Conservation (phyloP, 1,140 invertebrate species). For the Aporrectodea caliginosa region DNA sequence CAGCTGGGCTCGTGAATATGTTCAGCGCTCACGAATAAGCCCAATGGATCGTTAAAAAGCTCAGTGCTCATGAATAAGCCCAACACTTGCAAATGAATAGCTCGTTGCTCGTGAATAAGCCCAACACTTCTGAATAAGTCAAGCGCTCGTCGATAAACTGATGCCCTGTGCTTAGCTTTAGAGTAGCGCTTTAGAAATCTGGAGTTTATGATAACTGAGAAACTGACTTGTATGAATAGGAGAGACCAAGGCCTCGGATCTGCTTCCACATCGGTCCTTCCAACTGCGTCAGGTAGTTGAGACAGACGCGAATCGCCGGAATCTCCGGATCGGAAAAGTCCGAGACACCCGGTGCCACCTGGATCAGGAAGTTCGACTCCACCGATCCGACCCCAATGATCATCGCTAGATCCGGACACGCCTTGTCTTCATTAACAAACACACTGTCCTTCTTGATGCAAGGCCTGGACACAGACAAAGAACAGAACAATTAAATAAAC, state of each 20-base stretch:
- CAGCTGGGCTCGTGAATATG: too few relatives aligned
- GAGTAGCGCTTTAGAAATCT: too few relatives aligned
- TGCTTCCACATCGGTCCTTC: slow-evolving; percentile 86
- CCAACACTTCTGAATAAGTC: too few relatives aligned
- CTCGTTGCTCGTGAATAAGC: too few relatives aligned
- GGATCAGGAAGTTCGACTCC: slow-evolving; percentile 73
- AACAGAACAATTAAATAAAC: background rate
- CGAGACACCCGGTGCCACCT: slow-evolving; percentile 63
- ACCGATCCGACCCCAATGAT: slow-evolving; percentile 76
- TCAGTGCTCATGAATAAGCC: too few relatives aligned
- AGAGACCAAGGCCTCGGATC: slow-evolving; percentile 77
- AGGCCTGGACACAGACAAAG: slow-evolving; percentile 29
- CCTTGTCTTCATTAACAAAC: slow-evolving; percentile 34
- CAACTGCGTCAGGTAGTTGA: slow-evolving; percentile 80
- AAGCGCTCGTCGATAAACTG: too few relatives aligned
- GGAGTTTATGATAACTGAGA: too few relatives aligned
- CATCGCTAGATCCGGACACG: slow-evolving; percentile 53
- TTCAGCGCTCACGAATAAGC: too few relatives aligned
- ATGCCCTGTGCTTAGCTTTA: too few relatives aligned
- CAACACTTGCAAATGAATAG: too few relatives aligned
- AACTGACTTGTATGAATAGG: slow-evolving; percentile 73
- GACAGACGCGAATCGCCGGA: slow-evolving; percentile 70
- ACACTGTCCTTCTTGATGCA: slow-evolving; percentile 36
- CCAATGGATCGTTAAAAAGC: too few relatives aligned
- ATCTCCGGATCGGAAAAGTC: slow-evolving; percentile 66